Conservation (phyloP, 2,797 vertebrate species). For the Semotilus atromaculatus region DNA sequence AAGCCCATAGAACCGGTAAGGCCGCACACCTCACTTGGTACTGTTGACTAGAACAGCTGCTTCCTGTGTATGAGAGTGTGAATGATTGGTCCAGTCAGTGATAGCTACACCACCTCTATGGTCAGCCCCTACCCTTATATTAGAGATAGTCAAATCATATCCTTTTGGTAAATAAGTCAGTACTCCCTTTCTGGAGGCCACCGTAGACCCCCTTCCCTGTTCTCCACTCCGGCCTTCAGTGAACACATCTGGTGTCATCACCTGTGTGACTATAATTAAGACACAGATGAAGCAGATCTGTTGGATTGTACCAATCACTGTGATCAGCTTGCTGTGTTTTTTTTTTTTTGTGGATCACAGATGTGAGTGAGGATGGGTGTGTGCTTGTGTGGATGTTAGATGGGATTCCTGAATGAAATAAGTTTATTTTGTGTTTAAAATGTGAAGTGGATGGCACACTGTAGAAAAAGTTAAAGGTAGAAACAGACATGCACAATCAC, state of each 20-base stretch:
- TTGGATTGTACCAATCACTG: slow-evolving; percentile 62
- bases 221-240: slow-evolving; percentile 63
- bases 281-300: slow-evolving; percentile 46
- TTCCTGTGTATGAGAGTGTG: slow-evolving; percentile 75
- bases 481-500: neutral
- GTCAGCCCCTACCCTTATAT: slow-evolving; percentile 37
- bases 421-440: slow-evolving; percentile 57
- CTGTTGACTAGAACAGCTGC: slow-evolving; percentile 68
- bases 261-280: slow-evolving; percentile 41
- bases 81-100: slow-evolving; percentile 81
- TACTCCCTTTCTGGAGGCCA: slow-evolving; percentile 46
- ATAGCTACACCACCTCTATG: slow-evolving; percentile 62
- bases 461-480: slow-evolving; percentile 13
- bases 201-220: slow-evolving; percentile 54
- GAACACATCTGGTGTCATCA: slow-evolving; percentile 44
- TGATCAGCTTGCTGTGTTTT: slow-evolving; percentile 51
- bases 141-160: slow-evolving; percentile 65
- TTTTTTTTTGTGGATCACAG: slow-evolving; percentile 51
- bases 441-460: slow-evolving; percentile 77
- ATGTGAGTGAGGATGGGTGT: slow-evolving; percentile 30
- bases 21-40: slow-evolving; percentile 68
- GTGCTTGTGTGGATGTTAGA: slow-evolving; percentile 28
- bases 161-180: slow-evolving; percentile 55
- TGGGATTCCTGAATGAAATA: neutral
- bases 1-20: slow-evolving; percentile 99